Conservation (phyloP, 2,797 vertebrate species). For the Rhinoraja longicauda region DNA sequence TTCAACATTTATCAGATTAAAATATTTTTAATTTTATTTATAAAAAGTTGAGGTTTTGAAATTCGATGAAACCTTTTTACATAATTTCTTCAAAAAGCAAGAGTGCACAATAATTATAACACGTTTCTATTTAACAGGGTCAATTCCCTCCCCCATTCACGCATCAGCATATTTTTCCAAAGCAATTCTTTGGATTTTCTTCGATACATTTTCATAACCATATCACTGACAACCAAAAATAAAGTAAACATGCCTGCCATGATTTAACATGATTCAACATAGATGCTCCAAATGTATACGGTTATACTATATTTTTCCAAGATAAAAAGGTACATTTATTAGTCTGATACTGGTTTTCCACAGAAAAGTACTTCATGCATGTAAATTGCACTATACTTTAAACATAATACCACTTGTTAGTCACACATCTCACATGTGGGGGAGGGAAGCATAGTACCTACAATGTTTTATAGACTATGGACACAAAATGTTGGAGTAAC, state of each 20-base stretch:
- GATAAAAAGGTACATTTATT: not conserved
- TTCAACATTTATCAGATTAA: not conserved
- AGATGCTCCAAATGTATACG: not conserved
- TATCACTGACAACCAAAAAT: not conserved
- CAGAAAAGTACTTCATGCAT: too few species aligned
- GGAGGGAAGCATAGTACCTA: constrained; percentile 18
- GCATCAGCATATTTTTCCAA: not conserved
- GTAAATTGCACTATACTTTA: not conserved
- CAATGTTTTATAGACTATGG: not conserved
- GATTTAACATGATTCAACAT: not conserved
- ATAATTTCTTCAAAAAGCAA: not conserved
- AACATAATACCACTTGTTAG: not conserved
- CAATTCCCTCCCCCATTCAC: not conserved
- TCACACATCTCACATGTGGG: not conserved
- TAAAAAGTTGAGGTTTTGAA: not conserved
- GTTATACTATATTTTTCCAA: not conserved
- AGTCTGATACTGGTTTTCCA: not conserved
- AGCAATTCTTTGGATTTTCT: not conserved
- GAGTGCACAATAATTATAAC: not conserved
- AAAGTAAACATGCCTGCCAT: not conserved
- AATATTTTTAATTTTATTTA: not conserved
- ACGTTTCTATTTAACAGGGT: not conserved
- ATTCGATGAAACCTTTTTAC: not conserved
- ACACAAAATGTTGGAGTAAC: too few species aligned
- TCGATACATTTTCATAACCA: not conserved